Evolutionary conservation across 1,140 invertebrate genomes (phyloP), one percentile per base, ranked within the genome.

Genomic region (Zophobas atratus): DNA sequence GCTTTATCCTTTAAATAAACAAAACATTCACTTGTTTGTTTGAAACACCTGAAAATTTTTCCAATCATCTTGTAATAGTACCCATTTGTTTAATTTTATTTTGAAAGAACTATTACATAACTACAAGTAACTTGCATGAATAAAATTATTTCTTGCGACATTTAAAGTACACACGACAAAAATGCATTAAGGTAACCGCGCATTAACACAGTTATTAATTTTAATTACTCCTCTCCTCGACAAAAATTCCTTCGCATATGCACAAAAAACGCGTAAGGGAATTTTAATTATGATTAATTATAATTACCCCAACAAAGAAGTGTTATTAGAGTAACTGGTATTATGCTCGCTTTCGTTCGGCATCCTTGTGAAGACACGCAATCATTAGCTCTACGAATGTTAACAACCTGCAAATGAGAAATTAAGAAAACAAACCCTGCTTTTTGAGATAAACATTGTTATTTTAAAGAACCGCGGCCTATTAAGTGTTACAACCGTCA

Each of bases 171-270:
- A 53, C 49, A 60, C 35, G 56, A 36, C 56, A 57, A 57, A 57
- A 57, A 57, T 57, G 56, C 56, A 57, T 57, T 57, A 57, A 57
- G 56, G 56, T 34, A 57, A 57, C 32, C 56, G 35, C 35, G 56
- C 56, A 60, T 60, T 60, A 60, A 60, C 56, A 60, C 35, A 60
- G 56, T 60, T 60, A 60, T 60, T 60, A 60, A 60, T 60, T 60
- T 60, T 60, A 60, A 60, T 60, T 60, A 60, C 56, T 36, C 53
- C 36, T 60, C 56, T 60, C 34, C 38, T 38, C 33, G 38, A 60
- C 56, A 38, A 60, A 60, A 60, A 60, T 60, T 60, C 56, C 56
- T 1, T 60, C 56, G 38, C 35, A 36, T 36, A 38, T 60, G 56
- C 38, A 36, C 34, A 36, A 35, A 60, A 6, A 36, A 57, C 36